Percentiles rank a stretch among this genome's conserved stretches.
Conservation (phyloP, 2,113 vertebrate species). For the Trochalopteron elliotii region DNA sequence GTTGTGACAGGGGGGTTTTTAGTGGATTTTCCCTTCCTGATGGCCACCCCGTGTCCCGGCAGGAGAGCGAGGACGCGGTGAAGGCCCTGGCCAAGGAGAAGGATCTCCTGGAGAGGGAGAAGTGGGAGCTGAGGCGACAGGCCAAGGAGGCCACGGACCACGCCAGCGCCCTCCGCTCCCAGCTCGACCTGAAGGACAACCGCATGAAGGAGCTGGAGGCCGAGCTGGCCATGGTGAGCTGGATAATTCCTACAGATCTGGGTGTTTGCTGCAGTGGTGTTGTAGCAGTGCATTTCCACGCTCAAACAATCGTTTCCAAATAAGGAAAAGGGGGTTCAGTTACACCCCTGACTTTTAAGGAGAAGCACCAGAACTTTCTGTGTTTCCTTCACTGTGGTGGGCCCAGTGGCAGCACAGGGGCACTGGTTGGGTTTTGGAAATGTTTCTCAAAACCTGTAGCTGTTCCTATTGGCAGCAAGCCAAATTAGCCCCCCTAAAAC, state of each 20-base stretch:
- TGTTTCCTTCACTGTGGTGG: background rate
- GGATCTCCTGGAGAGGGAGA: slow-evolving; percentile 93
- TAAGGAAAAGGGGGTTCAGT: background rate
- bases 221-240: slow-evolving; percentile 95
- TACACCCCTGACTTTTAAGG: background rate
- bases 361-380: background rate
- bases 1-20: background rate
- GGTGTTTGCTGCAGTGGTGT: background rate
- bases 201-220: slow-evolving; percentile 99
- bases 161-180: slow-evolving; percentile 86
- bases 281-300: background rate
- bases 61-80: slow-evolving; percentile 98
- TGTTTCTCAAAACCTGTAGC: background rate
- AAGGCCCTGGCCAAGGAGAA: slow-evolving; percentile 95
- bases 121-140: slow-evolving; percentile 95
- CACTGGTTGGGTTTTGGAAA: background rate
- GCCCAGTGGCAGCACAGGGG: background rate
- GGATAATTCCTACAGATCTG: accelerated
- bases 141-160: slow-evolving; percentile 97
- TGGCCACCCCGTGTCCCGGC: accelerated
- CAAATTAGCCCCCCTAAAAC: background rate
- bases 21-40: background rate
- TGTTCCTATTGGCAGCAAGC: background rate
- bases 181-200: slow-evolving; percentile 98
- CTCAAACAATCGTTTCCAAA: background rate